phyloP scores from a whole-genome alignment of 2,113 vertebrate genomes.

The Hippolais icterina region DNA sequence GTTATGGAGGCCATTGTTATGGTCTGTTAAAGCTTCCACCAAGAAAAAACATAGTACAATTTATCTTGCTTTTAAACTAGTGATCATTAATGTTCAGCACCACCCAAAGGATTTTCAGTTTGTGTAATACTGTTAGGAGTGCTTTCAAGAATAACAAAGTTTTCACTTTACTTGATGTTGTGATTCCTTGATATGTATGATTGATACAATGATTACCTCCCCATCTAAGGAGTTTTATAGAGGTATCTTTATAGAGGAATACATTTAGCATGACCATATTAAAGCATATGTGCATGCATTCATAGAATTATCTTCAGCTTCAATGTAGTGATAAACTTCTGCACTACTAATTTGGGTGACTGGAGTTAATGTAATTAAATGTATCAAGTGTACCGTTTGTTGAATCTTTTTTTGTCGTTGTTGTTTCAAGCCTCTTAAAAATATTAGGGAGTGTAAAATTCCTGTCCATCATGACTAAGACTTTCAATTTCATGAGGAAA shows the following conservation, averaged over 20 bases:
- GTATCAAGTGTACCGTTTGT: neutral
- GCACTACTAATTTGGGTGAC: neutral
- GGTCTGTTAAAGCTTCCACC: conserved; percentile 58
- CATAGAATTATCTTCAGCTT: neutral
- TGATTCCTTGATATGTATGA: neutral
- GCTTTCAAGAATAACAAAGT: neutral
- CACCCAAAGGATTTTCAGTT: neutral
- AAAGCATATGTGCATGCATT: neutral
- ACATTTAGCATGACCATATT: neutral
- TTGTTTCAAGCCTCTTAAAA: neutral
- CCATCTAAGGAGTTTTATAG: neutral
- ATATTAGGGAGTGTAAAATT: neutral
- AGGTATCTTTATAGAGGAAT: neutral
- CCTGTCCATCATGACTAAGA: neutral
- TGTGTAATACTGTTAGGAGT: neutral
- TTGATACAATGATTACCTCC: neutral
- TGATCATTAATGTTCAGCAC: conserved; percentile 53
- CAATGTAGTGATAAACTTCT: neutral
- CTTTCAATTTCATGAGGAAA: neutral
- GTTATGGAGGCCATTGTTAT: neutral
- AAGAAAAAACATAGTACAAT: conserved; percentile 35
- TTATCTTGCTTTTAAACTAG: conserved; percentile 10
- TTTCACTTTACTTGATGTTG: neutral
- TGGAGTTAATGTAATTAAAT: neutral
- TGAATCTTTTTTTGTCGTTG: neutral